Evolutionary conservation across 2,113 vertebrate species (phyloP), one percentile per base, ranked within the genome.

Genomic region (Odontophorus gujanensis): DNA sequence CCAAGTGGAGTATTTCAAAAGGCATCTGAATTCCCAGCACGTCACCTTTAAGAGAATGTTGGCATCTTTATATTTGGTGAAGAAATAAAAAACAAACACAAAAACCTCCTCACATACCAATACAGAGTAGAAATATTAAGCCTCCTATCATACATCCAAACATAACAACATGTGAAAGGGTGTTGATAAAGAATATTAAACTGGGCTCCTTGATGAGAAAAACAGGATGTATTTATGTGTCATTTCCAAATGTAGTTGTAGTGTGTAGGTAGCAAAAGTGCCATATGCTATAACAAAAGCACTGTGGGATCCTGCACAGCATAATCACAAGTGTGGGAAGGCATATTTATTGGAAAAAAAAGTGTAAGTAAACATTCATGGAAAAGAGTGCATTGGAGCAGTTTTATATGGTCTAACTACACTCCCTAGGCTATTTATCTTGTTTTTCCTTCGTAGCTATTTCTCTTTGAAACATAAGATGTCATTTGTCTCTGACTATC

Each of bases 191-290:
- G 59, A 89, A 91, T 66, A 87, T 34, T 50, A 63, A 80, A 67
- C 18, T 24, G 43, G 2, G 22, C 82, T 93, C 91, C 38, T 85
- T 85, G 59, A 58, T 85, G 61, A 91, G 89, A 89, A 93, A 95
- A 96, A 71, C 85, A 95, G 61, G 65, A 87, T 78, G 21, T 81
- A 71, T 95, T 87, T 95, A 71, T 78, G 34, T 47, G 82, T 85
- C 14, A 57, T 71, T 93, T 95, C 89, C 43, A 91, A 95, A 95
- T 83, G 65, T 65, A 91, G 72, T 72, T 91, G 55, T 67, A 89
- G 51, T 17, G 73, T 85, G 78, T 87, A 91, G 81, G 81, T 80
- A 95, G 91, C 15, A 40, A 95, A 74, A 92, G 14, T 20, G 83
- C 67, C 79, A 72, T 85, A 91, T 93, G 92, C 65, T 91, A 47